Evolutionary conservation across 1,140 invertebrate genomes (phyloP), one percentile per base, ranked within the genome.

Genomic region (Eumaeus atala): DNA sequence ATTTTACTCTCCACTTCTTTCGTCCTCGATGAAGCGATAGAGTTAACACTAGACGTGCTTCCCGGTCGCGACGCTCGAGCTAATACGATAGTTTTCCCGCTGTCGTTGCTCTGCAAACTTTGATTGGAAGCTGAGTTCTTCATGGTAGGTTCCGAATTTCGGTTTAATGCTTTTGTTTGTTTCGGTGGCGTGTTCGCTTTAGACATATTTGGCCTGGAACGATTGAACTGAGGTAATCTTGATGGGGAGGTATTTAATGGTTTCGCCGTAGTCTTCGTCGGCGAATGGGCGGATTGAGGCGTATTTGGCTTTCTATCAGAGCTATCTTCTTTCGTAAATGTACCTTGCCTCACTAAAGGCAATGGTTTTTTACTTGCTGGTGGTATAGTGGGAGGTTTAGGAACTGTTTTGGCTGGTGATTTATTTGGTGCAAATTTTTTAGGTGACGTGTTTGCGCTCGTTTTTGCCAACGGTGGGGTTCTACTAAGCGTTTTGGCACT

Each of bases 1-100:
- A 97, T 96, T 76, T 95, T 96, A 77, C 95, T 96, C 1, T 93
- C 92, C 1, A 95, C 92, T 59, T 94, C 93, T 69, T 93, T 93
- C 10, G 91, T 87, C 4, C 86, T 86, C 35, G 85, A 74, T 62
- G 81, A 89, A 10, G 88, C 73, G 35, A 86, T 88, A 0, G 90
- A 91, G 61, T 91, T 90, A 54, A 93, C 85, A 72, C 91, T 90
- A 21, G 91, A 88, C 68, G 88, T 71, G 75, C 92, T 91, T 59
- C 89, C 88, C 66, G 87, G 72, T 77, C 89, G 71, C 77, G 84
- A 90, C 42, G 71, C 56, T 3, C 80, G 62, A 54, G 70, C 76
- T 61, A 72, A 77, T 59, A 74, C 83, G 63, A 84, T 77, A 64
- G 75, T 89, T 80, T 86, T 77, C 9, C 77, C 74, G 62, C 67